Conservation (phyloP, 2,113 vertebrate genomes). For the Grantiella picta region DNA sequence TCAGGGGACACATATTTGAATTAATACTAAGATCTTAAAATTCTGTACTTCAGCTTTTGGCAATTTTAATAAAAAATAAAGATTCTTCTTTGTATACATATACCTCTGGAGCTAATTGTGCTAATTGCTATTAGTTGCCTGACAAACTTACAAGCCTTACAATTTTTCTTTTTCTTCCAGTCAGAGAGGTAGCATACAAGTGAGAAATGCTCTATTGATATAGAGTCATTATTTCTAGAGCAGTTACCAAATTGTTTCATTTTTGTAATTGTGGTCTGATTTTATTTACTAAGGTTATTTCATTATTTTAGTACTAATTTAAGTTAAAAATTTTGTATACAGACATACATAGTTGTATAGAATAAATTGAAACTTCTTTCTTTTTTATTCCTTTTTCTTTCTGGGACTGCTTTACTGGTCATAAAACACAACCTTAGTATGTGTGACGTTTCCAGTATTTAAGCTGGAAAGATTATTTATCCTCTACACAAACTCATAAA, state of each 20-base stretch:
- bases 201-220: neutral
- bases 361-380: accelerated
- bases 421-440: neutral
- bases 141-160: neutral
- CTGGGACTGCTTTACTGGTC: neutral
- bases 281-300: neutral
- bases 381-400: neutral
- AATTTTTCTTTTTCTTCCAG: neutral
- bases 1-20: neutral
- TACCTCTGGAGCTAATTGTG: neutral
- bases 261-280: neutral
- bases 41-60: neutral
- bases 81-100: neutral
- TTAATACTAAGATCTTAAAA: neutral
- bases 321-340: neutral
- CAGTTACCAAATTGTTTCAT: neutral
- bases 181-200: neutral
- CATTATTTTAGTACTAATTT: neutral
- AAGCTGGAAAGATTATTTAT: neutral
- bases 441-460: neutral
- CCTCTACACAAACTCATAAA: neutral
- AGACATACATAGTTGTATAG: neutral
- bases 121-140: neutral
- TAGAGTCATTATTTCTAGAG: neutral
- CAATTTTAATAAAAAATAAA: neutral